These are phyloP conservation scores for Lepetodrilus schrolli DNA, from an alignment of 2,888 invertebrate species.

Conservation along the genomic window DNA sequence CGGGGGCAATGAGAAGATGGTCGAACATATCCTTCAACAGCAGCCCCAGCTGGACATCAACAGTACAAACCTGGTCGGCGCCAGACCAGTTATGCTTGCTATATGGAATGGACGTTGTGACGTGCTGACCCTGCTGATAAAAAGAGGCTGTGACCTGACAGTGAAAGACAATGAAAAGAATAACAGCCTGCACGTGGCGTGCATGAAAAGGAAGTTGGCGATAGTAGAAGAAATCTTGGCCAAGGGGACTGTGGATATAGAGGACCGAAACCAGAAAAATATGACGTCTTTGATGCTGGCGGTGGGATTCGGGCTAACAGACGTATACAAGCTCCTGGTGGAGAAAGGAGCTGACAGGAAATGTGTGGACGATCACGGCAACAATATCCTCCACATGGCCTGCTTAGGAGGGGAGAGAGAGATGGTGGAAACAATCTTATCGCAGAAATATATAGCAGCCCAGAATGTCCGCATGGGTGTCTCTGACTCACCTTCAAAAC, in stretches of 20 bases:
- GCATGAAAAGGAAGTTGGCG: not conserved
- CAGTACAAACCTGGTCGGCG: not conserved
- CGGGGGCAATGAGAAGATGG: not conserved
- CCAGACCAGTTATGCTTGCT: not conserved
- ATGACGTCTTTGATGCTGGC: not conserved
- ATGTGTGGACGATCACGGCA: not conserved
- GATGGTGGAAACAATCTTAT: not conserved
- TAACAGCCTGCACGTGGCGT: not conserved
- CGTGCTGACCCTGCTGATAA: not conserved
- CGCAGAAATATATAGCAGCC: not conserved
- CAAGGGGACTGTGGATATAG: not conserved
- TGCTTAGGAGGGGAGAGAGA: not conserved
- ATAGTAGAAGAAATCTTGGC: not conserved
- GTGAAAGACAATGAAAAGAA: not conserved
- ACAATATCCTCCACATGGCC: not conserved
- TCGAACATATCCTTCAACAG: not conserved
- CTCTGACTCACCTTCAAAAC: not conserved
- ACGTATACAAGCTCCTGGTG: not conserved
- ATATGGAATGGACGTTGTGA: not conserved
- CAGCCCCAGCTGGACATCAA: not conserved
- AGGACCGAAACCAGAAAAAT: not conserved
- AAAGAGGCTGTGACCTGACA: not conserved
- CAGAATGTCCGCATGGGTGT: not conserved
- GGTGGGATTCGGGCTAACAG: not conserved
- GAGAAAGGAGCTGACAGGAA: not conserved